phyloP scores from a whole-genome alignment of 2,113 vertebrate species.

The Mastomys natalensis region DNA sequence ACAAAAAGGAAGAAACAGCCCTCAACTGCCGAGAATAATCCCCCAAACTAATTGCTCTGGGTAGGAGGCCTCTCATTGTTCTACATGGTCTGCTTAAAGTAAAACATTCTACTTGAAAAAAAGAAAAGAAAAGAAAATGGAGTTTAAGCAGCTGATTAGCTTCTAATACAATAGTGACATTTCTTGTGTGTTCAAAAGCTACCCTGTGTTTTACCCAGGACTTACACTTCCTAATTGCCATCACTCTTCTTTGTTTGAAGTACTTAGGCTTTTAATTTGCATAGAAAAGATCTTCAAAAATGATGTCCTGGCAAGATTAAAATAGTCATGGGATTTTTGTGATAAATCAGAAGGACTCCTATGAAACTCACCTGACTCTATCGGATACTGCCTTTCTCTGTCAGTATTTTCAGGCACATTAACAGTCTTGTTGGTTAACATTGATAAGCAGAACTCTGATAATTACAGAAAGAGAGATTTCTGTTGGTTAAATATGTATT shows the following conservation, averaged over 20 bases:
- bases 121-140: not conserved
- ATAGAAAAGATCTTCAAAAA: conserved; percentile 23
- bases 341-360: conserved; percentile 6
- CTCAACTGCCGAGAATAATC: not conserved
- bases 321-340: conserved; percentile 2
- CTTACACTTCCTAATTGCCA: conserved; percentile 27
- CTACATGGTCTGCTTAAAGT: not conserved
- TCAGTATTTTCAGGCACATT: not conserved
- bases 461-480: not conserved
- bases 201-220: not conserved
- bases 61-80: not conserved
- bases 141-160: conserved; percentile 48
- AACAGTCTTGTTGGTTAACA: not conserved
- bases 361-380: not conserved
- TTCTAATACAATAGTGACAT: conserved; percentile 29
- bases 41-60: not conserved
- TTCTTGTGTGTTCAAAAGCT: conserved; percentile 61
- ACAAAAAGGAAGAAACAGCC: not conserved
- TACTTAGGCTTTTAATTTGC: conserved; percentile 47
- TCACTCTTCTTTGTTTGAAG: conserved; percentile 26
- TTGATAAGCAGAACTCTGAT: not conserved
- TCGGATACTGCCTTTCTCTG: not conserved
- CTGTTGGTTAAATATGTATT: not conserved
- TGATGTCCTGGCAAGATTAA: not conserved
- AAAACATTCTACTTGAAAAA: conserved; percentile 51